These are phyloP conservation scores for Steromphala cineraria DNA, from an alignment of 2,888 invertebrate genomes.

Conservation along the genomic window DNA sequence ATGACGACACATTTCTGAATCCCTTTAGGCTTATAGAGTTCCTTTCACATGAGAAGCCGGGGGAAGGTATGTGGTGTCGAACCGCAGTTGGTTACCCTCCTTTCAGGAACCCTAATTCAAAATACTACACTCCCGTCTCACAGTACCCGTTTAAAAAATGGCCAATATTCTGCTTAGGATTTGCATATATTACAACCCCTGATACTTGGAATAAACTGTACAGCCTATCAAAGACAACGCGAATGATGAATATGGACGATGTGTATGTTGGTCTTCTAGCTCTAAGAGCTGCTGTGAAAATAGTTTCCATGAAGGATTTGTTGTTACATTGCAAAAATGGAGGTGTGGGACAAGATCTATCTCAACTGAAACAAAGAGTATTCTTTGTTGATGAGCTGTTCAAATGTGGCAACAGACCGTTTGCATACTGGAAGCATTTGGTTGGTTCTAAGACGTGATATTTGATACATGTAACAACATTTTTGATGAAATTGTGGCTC, in stretches of 20 bases:
- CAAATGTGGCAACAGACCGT: no score
- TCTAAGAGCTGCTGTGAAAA: background rate
- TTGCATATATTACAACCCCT: background rate
- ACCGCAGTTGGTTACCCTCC: background rate
- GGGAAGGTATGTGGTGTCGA: background rate
- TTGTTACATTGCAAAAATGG: background rate
- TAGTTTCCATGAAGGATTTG: background rate
- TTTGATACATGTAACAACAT: no score
- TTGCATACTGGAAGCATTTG: no score
- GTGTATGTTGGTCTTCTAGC: background rate
- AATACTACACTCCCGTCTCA: background rate
- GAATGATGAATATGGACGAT: background rate
- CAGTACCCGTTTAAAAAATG: background rate
- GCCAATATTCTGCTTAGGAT: background rate
- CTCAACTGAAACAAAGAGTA: no score
- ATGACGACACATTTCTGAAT: background rate
- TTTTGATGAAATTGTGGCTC: no score
- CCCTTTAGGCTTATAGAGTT: background rate
- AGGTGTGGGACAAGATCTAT: no score
- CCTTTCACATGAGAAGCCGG: background rate
- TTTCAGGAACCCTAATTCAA: background rate
- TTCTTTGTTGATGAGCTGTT: no score
- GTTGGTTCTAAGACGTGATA: no score
- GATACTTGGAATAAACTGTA: background rate
- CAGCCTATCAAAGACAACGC: background rate